Evolutionary conservation across 1,140 invertebrate genomes (phyloP), one percentile per base, ranked within the genome.

Genomic region (Oryzaephilus surinamensis): DNA sequence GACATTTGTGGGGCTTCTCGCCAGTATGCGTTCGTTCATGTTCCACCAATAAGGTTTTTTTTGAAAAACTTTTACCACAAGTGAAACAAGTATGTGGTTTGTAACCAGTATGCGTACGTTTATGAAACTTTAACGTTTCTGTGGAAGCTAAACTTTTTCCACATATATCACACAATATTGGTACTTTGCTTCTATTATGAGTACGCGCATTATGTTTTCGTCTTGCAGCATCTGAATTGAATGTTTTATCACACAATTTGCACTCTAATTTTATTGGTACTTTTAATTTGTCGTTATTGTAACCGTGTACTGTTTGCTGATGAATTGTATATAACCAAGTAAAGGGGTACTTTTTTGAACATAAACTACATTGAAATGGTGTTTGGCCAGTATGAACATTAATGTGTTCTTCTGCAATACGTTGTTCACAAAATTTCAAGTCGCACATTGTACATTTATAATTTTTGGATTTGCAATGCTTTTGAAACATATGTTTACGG

Each of bases 361-460:
- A 37, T 1, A 19, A 16, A 5, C 30, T 6, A 10, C 36, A 38
- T 12, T 19, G 6, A 12, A 13, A 24, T 11, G 91, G 92, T 52
- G 94, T 91, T 55, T 91, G 87, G 0, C 91, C 91, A 0, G 90
- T 94, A 61, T 96, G 91, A 0, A 90, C 96, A 38, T 90, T 77
- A 43, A 90, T 85, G 60, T 96, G 91, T 55, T 94, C 93, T 57
- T 34, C 33, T 6, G 51, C 32, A 26, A 21, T 31, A 26, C 26
- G 27, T 10, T 15, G 17, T 11, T 38, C 28, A 6, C 17, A 19
- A 7, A 52, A 39, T 2, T 20, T 38, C 21, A 45, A 48, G 1
- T 26, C 41, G 21, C 48, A 51, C 11, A 45, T 19, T 7, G 39
- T 32, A 19, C 41, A 40, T 12, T 44, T 24, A 19, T 34, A n/a